phyloP scores from a whole-genome alignment of 2,888 invertebrate species.

The Itoplectis maculator region DNA sequence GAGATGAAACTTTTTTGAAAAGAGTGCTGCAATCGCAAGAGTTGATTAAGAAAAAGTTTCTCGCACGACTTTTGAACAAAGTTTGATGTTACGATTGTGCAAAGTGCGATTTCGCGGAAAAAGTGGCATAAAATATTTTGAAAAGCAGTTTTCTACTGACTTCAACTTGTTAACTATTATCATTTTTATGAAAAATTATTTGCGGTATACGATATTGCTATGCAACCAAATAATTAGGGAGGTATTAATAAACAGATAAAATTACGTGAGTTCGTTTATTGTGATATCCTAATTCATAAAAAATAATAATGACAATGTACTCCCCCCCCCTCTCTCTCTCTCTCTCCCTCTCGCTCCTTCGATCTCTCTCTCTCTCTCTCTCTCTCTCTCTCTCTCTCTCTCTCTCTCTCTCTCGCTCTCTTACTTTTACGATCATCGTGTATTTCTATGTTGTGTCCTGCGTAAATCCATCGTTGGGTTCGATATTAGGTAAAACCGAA shows the following conservation, averaged over 20 bases:
- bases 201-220: neutral
- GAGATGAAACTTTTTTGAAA: too few relatives aligned
- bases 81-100: too few relatives aligned
- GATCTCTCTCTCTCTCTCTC: slow-evolving; percentile 22
- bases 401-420: slow-evolving; percentile 47
- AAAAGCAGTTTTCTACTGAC: too few relatives aligned
- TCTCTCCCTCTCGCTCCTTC: slow-evolving; percentile 46
- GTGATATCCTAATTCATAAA: slow-evolving; percentile 79
- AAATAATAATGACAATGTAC: slow-evolving; percentile 80
- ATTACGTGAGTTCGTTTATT: slow-evolving; percentile 77
- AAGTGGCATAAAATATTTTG: too few relatives aligned
- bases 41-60: too few relatives aligned
- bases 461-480: slow-evolving; percentile 57
- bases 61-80: too few relatives aligned
- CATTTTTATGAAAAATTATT: neutral
- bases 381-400: slow-evolving; percentile 59
- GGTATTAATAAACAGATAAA: slow-evolving; percentile 44
- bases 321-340: slow-evolving; percentile 49
- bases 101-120: too few relatives aligned
- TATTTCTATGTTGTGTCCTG: slow-evolving; percentile 44
- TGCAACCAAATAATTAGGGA: neutral
- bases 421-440: slow-evolving; percentile 42
- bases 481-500: slow-evolving; percentile 61
- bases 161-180: too few relatives aligned
- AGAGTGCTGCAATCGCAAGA: too few relatives aligned